These are phyloP conservation scores for Chrysocyon brachyurus DNA, from an alignment of 2,797 vertebrate genomes.

Conservation along the genomic window DNA sequence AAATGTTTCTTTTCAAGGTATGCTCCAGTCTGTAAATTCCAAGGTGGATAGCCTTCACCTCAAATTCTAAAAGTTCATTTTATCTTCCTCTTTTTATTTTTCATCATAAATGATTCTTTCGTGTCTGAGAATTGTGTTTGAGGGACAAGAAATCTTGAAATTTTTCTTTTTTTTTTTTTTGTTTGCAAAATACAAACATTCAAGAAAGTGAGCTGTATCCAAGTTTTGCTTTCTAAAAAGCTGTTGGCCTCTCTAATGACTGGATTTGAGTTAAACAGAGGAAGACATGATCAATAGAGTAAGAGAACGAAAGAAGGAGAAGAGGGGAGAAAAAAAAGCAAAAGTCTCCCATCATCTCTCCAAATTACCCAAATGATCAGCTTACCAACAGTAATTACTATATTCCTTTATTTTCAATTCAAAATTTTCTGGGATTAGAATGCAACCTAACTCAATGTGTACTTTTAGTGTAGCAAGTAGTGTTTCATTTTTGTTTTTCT, in stretches of 20 bases:
- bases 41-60: neutral
- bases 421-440: constrained; percentile 5
- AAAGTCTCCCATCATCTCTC: neutral
- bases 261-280: neutral
- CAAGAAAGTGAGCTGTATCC: neutral
- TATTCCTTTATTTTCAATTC: neutral
- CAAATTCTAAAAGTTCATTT: constrained; percentile 60
- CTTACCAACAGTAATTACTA: neutral
- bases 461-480: neutral
- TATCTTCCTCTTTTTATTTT: constrained; percentile 21
- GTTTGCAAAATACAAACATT: neutral
- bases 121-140: neutral
- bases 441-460: neutral
- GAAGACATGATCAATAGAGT: neutral
- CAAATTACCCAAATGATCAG: neutral
- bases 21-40: constrained; percentile 22
- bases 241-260: neutral
- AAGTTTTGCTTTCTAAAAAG: neutral
- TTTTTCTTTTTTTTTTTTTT: neutral
- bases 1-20: constrained; percentile 40
- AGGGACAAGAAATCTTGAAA: neutral
- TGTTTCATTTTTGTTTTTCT: neutral
- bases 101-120: constrained; percentile 50
- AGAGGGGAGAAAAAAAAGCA: neutral
- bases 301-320: neutral